A percentile compares a stretch with the other conserved stretches of the same genome.
These are phyloP conservation scores for Sarcophaga caerulescens DNA, from an alignment of 2,888 invertebrate genomes.

Conservation along the genomic window DNA sequence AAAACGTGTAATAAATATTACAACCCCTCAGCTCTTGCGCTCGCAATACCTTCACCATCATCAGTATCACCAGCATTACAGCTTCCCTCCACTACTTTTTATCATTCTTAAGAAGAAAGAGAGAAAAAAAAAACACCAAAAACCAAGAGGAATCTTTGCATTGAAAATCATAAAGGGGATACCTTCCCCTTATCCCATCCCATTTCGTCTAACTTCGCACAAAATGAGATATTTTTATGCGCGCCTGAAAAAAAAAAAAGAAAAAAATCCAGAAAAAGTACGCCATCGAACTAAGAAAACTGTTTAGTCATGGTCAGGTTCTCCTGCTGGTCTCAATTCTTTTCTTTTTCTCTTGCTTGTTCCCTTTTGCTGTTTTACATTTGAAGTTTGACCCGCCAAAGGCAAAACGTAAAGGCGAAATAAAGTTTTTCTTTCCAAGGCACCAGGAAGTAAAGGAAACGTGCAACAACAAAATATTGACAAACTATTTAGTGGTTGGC, in stretches of 20 bases:
- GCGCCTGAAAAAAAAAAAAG: not conserved
- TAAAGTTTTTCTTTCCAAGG: not conserved
- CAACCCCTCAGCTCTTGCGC: not conserved
- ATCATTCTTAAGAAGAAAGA: too few species aligned
- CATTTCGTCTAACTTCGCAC: too few species aligned
- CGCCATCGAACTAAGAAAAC: not conserved
- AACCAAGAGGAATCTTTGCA: too few species aligned
- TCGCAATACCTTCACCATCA: not conserved
- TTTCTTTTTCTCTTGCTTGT: not conserved
- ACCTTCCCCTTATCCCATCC: too few species aligned
- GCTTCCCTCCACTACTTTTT: too few species aligned
- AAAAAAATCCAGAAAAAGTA: not conserved
- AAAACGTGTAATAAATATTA: conserved; percentile 12
- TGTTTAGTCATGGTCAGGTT: conserved; percentile 38
- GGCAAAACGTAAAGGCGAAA: not conserved
- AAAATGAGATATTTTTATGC: too few species aligned
- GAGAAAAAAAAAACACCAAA: too few species aligned
- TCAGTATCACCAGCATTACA: not conserved
- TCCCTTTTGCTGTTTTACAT: not conserved
- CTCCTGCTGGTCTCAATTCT: not conserved
- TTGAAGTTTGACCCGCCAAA: not conserved
- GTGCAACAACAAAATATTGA: conserved; percentile 52
- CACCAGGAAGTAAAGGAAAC: not conserved
- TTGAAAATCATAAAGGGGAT: too few species aligned
- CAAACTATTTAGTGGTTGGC: conserved; percentile 52